A percentile compares a stretch with the other conserved stretches of the same genome.
These are phyloP conservation scores for Gila orcuttii DNA, from an alignment of 2,113 vertebrate species.

Conservation along the genomic window DNA sequence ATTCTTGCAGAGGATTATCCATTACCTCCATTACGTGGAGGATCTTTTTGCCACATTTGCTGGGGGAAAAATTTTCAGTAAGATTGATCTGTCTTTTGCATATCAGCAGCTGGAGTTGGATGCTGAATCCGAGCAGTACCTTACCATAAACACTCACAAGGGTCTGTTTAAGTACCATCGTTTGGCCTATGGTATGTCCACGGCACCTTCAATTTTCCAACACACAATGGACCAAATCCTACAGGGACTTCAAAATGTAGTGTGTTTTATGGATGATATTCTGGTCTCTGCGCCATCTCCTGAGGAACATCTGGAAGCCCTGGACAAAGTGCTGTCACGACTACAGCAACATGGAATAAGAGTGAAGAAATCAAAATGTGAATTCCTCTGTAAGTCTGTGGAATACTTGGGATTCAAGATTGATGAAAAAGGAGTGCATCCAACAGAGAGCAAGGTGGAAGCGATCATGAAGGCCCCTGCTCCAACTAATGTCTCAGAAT, in stretches of 20 bases:
- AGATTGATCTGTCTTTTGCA: neutral
- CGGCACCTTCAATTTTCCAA: neutral
- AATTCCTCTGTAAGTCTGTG: neutral
- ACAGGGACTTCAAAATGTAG: neutral
- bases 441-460: neutral
- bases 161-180: neutral
- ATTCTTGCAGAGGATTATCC: neutral
- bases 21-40: neutral
- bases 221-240: neutral
- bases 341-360: conserved; percentile 9
- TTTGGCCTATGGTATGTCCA: neutral
- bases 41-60: conserved; percentile 2
- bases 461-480: neutral
- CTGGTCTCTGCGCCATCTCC: neutral
- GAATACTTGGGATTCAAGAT: conserved; percentile 16
- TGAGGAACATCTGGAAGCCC: neutral
- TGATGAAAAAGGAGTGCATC: conserved; percentile 11
- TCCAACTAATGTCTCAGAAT: neutral
- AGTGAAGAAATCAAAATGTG: conserved; percentile 18
- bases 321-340: conserved; percentile 3
- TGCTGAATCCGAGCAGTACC: neutral
- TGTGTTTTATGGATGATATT: neutral
- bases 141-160: neutral
- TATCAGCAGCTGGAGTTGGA: neutral
- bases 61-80: neutral